Percentiles rank a stretch among this genome's conserved stretches.
Evolutionary conservation across 2,888 invertebrate genomes (phyloP).

Genomic region (Philaethria dido): DNA sequence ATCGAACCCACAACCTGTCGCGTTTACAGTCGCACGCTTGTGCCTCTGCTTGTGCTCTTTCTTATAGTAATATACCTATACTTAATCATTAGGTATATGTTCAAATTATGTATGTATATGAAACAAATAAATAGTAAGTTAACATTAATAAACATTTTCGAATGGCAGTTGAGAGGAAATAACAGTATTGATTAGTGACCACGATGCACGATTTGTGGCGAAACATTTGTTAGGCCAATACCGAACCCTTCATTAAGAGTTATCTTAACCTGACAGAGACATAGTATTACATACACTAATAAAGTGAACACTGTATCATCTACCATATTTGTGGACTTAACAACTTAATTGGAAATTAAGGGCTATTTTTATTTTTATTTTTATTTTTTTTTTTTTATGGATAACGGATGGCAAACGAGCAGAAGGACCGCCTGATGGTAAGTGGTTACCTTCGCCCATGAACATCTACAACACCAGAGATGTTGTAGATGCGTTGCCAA

Average conservation of each 20-base stretch:
- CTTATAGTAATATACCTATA: neutral
- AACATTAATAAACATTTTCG: slow-evolving; percentile 29
- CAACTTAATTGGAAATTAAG: slow-evolving; percentile 14
- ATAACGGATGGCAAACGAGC: no score
- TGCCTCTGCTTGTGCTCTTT: neutral
- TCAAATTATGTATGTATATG: slow-evolving; percentile 16
- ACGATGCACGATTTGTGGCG: slow-evolving; percentile 43
- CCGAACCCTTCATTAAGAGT: slow-evolving; percentile 41
- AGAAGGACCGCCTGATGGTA: no score
- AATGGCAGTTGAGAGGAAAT: slow-evolving; percentile 36
- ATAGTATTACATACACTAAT: slow-evolving; percentile 39
- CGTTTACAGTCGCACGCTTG: no score
- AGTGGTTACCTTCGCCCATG: no score
- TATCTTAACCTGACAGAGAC: slow-evolving; percentile 42
- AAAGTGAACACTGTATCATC: slow-evolving; percentile 34
- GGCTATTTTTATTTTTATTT: slow-evolving; percentile 5
- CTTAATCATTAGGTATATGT: neutral
- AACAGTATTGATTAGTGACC: slow-evolving; percentile 36
- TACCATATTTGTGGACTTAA: slow-evolving; percentile 27
- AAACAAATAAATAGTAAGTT: slow-evolving; percentile 15
- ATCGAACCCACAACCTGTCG: no score
- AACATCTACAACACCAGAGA: no score
- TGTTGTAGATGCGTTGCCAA: no score
- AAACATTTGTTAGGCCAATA: slow-evolving; percentile 41
- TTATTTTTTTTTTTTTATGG: no score